These are phyloP conservation scores for Adelognathus sp. DNA, from an alignment of 2,888 invertebrate species.

Conservation along the genomic window DNA sequence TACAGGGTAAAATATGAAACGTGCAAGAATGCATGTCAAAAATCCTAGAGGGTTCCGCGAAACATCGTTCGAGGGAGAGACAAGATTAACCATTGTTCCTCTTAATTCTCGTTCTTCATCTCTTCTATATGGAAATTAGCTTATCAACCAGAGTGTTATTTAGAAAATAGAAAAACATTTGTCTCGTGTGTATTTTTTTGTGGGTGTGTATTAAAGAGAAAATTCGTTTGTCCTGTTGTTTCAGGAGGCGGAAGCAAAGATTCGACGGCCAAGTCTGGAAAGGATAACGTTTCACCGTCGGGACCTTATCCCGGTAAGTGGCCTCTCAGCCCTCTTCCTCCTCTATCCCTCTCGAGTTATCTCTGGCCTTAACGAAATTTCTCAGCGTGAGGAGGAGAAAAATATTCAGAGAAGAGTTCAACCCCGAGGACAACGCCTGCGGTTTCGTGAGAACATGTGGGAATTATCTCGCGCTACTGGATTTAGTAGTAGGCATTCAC, in stretches of 20 bases:
- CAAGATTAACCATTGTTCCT: neutral
- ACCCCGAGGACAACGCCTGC: neutral
- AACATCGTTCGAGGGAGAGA: conserved; percentile 20
- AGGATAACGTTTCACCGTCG: conserved; percentile 88
- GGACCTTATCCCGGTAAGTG: conserved; percentile 82
- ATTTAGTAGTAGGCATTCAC: neutral
- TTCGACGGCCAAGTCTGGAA: conserved; percentile 84
- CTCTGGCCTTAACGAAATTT: conserved; percentile 4
- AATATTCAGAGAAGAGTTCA: neutral
- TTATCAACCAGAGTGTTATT: conserved; percentile 6
- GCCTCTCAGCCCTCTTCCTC: conserved; percentile 30
- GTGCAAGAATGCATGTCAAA: conserved; percentile 48
- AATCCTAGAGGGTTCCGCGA: conserved; percentile 7
- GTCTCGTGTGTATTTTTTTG: too few species aligned
- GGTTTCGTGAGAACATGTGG: neutral
- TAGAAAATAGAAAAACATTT: conserved; percentile 4
- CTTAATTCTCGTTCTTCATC: neutral
- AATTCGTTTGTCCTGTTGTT: conserved; percentile 79
- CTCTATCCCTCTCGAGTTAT: too few species aligned
- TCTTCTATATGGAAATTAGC: conserved; percentile 24
- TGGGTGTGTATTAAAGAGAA: conserved; percentile 38
- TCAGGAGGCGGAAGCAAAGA: conserved; percentile 89
- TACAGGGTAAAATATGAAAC: conserved; percentile 21
- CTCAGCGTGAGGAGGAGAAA: neutral
- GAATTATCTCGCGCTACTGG: conserved; percentile 16